Evolutionary conservation across 2,797 vertebrate genomes (phyloP).

Genomic region (Chiloscyllium punctatum): DNA sequence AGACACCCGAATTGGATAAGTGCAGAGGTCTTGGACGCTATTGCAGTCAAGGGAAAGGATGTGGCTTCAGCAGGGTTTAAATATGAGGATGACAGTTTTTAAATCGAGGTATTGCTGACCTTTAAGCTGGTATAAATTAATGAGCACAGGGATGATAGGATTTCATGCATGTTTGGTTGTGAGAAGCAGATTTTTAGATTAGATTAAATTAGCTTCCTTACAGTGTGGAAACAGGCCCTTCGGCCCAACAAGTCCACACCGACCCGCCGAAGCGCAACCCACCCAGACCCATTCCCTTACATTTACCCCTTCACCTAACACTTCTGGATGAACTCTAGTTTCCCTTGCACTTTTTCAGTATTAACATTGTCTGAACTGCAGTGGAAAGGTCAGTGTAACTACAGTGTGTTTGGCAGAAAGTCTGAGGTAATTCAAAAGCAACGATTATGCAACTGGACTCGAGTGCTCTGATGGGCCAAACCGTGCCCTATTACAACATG

Average conservation of each 20-base stretch:
- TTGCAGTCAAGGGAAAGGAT: neutral
- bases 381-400: neutral
- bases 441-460: neutral
- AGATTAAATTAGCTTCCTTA: too few relatives aligned
- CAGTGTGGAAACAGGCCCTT: too few relatives aligned
- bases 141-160: neutral
- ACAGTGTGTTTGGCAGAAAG: neutral
- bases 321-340: neutral
- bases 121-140: neutral
- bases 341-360: neutral
- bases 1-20: neutral
- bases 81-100: too few relatives aligned
- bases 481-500: neutral
- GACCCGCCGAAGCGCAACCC: too few relatives aligned
- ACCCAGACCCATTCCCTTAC: too few relatives aligned
- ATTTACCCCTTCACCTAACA: too few relatives aligned
- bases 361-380: neutral
- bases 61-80: neutral
- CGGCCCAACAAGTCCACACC: too few relatives aligned
- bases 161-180: neutral
- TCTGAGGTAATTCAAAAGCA: neutral
- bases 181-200: neutral
- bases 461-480: neutral
- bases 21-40: neutral
- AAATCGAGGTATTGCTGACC: neutral